Base-by-base conservation (phyloP, 2,797 vertebrate genomes). In the Pygocentrus nattereri region DNA sequence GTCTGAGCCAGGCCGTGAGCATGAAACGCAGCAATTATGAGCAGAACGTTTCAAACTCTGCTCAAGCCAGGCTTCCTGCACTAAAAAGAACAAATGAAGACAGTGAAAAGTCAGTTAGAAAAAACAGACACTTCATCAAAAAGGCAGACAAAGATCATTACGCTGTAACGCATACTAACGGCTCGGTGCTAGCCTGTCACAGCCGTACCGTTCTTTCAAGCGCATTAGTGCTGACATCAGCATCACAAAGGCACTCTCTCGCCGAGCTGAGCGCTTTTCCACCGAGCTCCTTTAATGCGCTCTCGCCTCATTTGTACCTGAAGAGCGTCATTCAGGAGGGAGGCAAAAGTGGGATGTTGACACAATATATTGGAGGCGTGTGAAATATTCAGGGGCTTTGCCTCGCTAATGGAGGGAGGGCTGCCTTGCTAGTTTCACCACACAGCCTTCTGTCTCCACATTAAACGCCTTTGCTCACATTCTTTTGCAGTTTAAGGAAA, bases 141-240 rank as follows among this genome's bases (percentile, higher is more conserved):
- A 78, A 81, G 23, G 69, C 70, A 85, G 82, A 86, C 79, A 80
- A 83, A 82, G 74, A 84, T 86, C 78, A 86, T 88, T 87, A 91
- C 88, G 87, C 82, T 81, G 84, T 90, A 87, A 87, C 67, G 67
- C 38, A 74, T 61, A 82, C 80, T 78, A 88, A 86, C 80, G 83
- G 82, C 86, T 91, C 85, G 79, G 83, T 58, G 72, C 78, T 64
- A 82, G 74, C 83, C 85, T 90, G 87, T 90, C 88, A 88, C 67
- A 67, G 76, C 73, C 76, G 75, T 77, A 83, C 82, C 78, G 84
- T 82, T 76, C 84, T 76, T 82, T 64, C 64, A 68, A 44, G 67
- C 49, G 52, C 77, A 81, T 80, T 86, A 85, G 69, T 61, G 78
- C 86, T 84, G 85, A 88, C 84, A 86, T 86, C 84, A 88, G 84